A percentile compares a stretch with the other conserved stretches of the same genome.
phyloP scores from a whole-genome alignment of 2,888 invertebrate species.

The Salticus scenicus region DNA sequence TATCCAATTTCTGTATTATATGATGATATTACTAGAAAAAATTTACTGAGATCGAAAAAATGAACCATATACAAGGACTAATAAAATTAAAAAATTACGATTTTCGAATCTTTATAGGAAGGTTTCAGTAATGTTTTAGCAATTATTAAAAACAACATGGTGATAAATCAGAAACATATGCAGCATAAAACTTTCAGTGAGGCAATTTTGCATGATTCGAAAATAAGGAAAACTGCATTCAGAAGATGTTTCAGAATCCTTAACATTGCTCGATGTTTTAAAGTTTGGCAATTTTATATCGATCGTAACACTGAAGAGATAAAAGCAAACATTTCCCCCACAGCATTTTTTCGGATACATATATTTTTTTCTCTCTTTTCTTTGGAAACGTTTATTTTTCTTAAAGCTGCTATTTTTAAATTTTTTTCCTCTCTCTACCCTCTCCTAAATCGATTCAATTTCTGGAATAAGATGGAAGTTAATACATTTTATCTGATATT shows the following conservation, averaged over 20 bases:
- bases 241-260: conserved; percentile 66
- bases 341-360: conserved; percentile 31
- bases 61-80: no score
- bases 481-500: conserved; percentile 55
- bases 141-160: no score
- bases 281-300: conserved; percentile 67
- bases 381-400: background rate
- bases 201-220: conserved; percentile 59
- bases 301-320: conserved; percentile 35
- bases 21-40: no score
- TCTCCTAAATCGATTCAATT: conserved; percentile 47
- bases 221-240: conserved; percentile 64
- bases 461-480: conserved; percentile 30
- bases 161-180: conserved; percentile 15
- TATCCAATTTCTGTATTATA: no score
- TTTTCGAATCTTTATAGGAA: no score
- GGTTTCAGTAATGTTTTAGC: no score
- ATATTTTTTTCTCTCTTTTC: conserved; percentile 12
- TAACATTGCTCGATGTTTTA: conserved; percentile 59
- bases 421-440: conserved; percentile 34
- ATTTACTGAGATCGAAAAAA: no score
- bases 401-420: background rate
- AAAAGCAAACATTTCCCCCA: conserved; percentile 50
- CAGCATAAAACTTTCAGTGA: no score
- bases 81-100: no score